Evolutionary conservation across 2,113 vertebrate species (phyloP), one percentile per base, ranked within the genome.

Genomic region (Carollia perspicillata): DNA sequence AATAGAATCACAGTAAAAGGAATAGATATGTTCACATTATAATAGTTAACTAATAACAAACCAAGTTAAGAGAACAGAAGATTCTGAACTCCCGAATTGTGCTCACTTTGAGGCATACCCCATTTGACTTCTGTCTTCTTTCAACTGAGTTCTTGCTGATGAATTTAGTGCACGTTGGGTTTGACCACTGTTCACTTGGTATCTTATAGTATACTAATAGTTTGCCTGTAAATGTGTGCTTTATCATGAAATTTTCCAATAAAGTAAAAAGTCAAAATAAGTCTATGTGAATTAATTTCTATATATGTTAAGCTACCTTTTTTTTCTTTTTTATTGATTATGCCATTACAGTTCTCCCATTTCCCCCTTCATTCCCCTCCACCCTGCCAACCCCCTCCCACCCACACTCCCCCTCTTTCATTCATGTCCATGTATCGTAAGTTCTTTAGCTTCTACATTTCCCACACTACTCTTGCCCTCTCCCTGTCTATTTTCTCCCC

Each of bases 211-310:
- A 44, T 68, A 53, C 53, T 66, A 91, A 77, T 91, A 93, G n/a
- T 42, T 96, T 96, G 35, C 20, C 12, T 95, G 6, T 0, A 88
- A 74, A 72, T 49, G 13, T 90, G 6, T 42, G 28, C 42, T 77
- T 89, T 6, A 3, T 81, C 5, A 78, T 77, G 44, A 86, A 74
- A 23, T 51, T 86, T 66, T 68, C 53, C 40, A 86, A 42, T 35
- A 69, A 80, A 92, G n/a, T 92, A 28, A 49, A 83, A 95, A 77
- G 49, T 75, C 28, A 55, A 91, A 91, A 68, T 22, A 93, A 55
- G 35, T 65, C 26, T 68, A 6, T 8, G 2, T 65, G 86, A 75
- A 13, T 84, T 92, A 75, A 63, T 93, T 44, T 95, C 66, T 88
- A 0, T 81, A 0, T 81, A 65, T 72, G 14, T 84, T 66, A 84